Percentiles rank a stretch among this genome's conserved stretches.
Evolutionary conservation across 2,888 invertebrate genomes (phyloP).

Genomic region (Diarsia dahlii): DNA sequence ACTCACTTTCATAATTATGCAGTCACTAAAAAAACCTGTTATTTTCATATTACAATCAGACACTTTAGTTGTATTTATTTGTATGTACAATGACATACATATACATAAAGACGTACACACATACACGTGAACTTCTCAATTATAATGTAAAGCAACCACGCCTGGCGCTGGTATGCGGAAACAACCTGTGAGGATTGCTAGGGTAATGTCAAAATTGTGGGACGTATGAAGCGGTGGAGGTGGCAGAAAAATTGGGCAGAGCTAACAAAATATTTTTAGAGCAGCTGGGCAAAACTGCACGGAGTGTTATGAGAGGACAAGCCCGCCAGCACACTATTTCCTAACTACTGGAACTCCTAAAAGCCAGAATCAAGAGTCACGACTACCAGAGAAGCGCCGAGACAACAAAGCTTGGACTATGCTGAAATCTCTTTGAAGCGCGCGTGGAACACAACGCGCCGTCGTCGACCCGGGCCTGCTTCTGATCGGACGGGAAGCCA

Average conservation of each 20-base stretch:
- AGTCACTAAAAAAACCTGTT: too few species aligned
- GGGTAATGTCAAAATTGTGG: slow-evolving; percentile 32
- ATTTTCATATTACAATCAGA: too few species aligned
- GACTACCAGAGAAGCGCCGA: too few species aligned
- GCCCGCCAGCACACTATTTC: too few species aligned
- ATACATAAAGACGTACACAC: slow-evolving; percentile 13
- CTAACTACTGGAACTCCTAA: too few species aligned
- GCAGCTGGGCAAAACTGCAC: neutral
- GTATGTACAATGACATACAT: slow-evolving; percentile 7
- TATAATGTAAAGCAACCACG: slow-evolving; percentile 53
- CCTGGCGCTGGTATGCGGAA: slow-evolving; percentile 54
- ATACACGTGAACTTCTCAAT: slow-evolving; percentile 42
- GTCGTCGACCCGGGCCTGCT: too few species aligned
- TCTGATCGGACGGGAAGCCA: too few species aligned
- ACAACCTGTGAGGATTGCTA: slow-evolving; percentile 7
- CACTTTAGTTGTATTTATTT: neutral
- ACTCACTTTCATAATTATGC: too few species aligned
- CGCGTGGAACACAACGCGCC: too few species aligned
- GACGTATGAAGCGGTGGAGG: slow-evolving; percentile 24
- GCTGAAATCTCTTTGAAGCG: too few species aligned
- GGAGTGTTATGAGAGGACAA: neutral
- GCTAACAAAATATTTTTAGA: neutral
- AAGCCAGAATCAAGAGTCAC: too few species aligned
- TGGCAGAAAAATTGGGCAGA: neutral
- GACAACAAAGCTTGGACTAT: too few species aligned